Evolutionary conservation across 2,888 invertebrate species (phyloP).

Genomic region (Neoaliturus tenellus): DNA sequence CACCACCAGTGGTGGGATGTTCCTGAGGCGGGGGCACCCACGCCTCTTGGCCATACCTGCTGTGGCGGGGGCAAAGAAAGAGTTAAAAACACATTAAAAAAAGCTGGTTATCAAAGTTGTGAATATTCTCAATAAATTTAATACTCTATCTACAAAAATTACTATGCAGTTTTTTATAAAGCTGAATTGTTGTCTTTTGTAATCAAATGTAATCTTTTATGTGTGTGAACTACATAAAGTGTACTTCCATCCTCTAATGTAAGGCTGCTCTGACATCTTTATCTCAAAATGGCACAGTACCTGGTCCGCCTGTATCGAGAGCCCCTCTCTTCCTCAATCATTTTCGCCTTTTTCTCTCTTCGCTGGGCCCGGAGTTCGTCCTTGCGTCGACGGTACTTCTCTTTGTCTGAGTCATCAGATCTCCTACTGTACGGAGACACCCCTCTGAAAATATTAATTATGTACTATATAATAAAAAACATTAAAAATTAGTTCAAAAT

Average conservation of each 20-base stretch:
- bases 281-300: background rate
- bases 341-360: constrained; percentile 9
- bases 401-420: constrained; percentile 8
- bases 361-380: background rate
- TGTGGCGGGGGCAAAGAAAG: background rate
- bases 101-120: too few species aligned
- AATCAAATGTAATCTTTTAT: too few species aligned
- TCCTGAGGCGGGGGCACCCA: background rate
- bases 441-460: constrained; percentile 12
- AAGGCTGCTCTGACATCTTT: too few species aligned
- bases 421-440: constrained; percentile 26
- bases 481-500: too few species aligned
- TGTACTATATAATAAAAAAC: too few species aligned
- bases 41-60: constrained; percentile 2
- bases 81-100: too few species aligned
- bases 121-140: too few species aligned
- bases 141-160: too few species aligned
- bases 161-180: too few species aligned
- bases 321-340: constrained; percentile 8
- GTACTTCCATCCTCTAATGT: too few species aligned
- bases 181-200: too few species aligned
- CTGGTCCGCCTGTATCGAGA: constrained; percentile 1
- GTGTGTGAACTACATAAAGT: too few species aligned
- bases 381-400: constrained; percentile 5
- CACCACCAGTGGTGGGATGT: background rate